These are phyloP conservation scores for Urocyon cinereoargenteus DNA, from an alignment of 2,797 vertebrate genomes.

Conservation along the genomic window DNA sequence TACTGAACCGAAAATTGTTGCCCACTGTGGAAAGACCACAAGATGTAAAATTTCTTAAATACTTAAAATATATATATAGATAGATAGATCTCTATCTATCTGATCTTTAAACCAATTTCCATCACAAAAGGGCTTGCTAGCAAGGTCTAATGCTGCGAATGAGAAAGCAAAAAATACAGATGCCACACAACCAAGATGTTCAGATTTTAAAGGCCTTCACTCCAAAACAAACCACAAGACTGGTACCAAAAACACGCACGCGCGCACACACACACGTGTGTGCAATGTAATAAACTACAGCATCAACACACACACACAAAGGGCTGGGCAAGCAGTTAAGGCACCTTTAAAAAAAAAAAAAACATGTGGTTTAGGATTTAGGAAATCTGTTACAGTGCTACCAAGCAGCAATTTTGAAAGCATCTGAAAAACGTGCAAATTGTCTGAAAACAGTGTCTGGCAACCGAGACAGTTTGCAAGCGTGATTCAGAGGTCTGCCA, in stretches of 20 bases:
- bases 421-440: constrained; percentile 61
- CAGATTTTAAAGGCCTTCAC: background rate
- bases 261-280: background rate
- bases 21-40: background rate
- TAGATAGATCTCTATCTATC: background rate
- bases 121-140: background rate
- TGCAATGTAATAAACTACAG: background rate
- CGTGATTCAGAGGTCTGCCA: constrained; percentile 67
- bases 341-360: background rate
- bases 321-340: background rate
- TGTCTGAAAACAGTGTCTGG: constrained; percentile 48
- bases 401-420: constrained; percentile 36
- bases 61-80: background rate
- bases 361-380: constrained; percentile 9
- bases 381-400: background rate
- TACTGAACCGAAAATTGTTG: background rate
- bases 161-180: background rate
- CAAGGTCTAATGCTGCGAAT: background rate
- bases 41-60: background rate
- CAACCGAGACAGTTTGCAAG: constrained; percentile 62
- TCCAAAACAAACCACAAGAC: background rate
- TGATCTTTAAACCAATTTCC: background rate
- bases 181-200: background rate
- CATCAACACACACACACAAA: background rate
- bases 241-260: background rate